A percentile compares a stretch with the other conserved stretches of the same genome.
phyloP scores from a whole-genome alignment of 2,113 vertebrate species.

The Mesitornis unicolor region DNA sequence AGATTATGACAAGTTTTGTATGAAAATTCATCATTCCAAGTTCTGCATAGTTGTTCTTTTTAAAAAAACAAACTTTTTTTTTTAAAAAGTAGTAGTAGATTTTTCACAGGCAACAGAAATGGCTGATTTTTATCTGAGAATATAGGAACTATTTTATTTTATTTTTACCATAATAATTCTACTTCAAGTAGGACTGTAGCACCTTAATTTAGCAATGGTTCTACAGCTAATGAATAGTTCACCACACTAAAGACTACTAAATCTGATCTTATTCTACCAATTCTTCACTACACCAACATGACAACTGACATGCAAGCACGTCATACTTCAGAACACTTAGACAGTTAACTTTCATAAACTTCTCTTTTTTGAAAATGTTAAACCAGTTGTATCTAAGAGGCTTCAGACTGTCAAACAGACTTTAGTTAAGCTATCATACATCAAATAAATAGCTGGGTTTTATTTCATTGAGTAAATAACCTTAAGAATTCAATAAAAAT shows the following conservation, averaged over 20 bases:
- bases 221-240: neutral
- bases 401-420: neutral
- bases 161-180: neutral
- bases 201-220: neutral
- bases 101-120: neutral
- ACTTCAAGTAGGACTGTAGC: neutral
- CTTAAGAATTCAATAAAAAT: neutral
- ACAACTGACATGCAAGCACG: neutral
- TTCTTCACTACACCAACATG: neutral
- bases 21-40: neutral
- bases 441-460: neutral
- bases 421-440: neutral
- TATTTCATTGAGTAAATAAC: neutral
- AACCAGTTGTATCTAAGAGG: neutral
- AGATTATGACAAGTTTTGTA: neutral
- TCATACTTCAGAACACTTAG: neutral
- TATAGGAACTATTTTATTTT: neutral
- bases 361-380: neutral
- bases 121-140: neutral
- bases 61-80: neutral
- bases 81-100: neutral
- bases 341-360: neutral
- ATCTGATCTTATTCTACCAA: neutral
- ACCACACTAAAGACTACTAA: neutral
- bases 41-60: neutral